Base-by-base conservation (phyloP, 2,888 invertebrate genomes). In the Stenodera caucasica region DNA sequence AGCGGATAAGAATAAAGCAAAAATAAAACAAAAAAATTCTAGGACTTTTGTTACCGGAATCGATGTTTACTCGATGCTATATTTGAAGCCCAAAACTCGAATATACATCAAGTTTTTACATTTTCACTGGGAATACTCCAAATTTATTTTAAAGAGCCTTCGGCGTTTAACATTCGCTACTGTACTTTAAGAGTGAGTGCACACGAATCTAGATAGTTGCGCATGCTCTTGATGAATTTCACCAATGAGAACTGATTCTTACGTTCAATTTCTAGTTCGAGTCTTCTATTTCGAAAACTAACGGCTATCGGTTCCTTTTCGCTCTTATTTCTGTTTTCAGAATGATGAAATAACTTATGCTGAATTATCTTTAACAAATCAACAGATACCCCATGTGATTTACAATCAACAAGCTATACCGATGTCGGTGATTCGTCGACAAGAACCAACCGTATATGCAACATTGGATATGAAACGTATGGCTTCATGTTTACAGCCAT, bases 311-410 rank as follows among this genome's bases (percentile, higher is more conserved):
- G 40, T n/a, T 54, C 23, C 37, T 55, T 12, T 37, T 26, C 15
- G 29, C 26, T 30, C 6, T 37, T 15, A 60, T 60, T 57, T 66
- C 45, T 64, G 61, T 53, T 70, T 73, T 55, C 78, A 82, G 82
- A 80, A 76, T 67, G 82, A 82, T 64, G 84, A 84, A 76, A 82
- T 84, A 72, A 84, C 84, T 51, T 84, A 84, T 76, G 84, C 84
- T 58, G 84, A 84, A 77, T 77, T 85, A 67, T 82, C 83, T 69
- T 75, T 84, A 66, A 74, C 77, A 63, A 74, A 73, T 62, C 77
- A 77, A 75, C 80, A 80, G 75, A 76, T 79, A 72, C 64, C 75
- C 51, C 80, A 81, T 65, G 78, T 80, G 60, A 77, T 81, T 68
- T 81, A 81, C 72, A 75, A 70, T 51, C 78, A 77, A 62, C 79